Evolutionary conservation across 2,888 invertebrate genomes (phyloP), one percentile per base, ranked within the genome.

Genomic region (Gortyna flavago): DNA sequence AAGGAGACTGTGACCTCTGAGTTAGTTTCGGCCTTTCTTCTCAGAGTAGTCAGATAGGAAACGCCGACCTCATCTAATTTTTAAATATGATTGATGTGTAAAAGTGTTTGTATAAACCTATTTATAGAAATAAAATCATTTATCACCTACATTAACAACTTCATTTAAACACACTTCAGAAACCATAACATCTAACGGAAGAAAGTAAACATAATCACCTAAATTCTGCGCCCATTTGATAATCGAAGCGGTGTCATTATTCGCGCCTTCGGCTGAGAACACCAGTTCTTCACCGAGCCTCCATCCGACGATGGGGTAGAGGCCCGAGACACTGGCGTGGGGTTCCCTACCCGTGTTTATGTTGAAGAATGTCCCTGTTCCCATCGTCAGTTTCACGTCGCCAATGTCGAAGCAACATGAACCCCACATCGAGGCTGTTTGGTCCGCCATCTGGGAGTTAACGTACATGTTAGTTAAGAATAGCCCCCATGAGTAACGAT

Each of bases 231-330:
- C 98, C 99, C 99, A 99, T 81, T 98, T 97, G 11, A 99, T 97
- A 13, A 99, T 97, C 3, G 98, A 98, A 0, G 99, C 99, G 0
- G 99, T 98, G 92, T 99, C 99, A 86, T 98, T 98, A 16, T 98
- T 98, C 0, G 98, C 97, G 0, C 99, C 99, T 94, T 99, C 99
- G 0, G 98, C 98, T 59, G 98, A 97, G 93, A 98, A 99, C 0
- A 97, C 96, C 64, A 96, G 80, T 74, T 97, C 96, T 0, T 93
- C 79, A 0, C 95, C 95, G n/a, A 96, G 81, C 67, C 93, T 88
- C 99, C 99, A 99, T 0, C 98, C 99, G 57, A 99, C 98, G 41
- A 99, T 95, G 0, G 99, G 99, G 95, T 99, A 99, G 59, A 99
- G 97, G 0, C 99, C 99, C 73, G 97, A 97, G 8, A 98, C 95